A percentile compares a stretch with the other conserved stretches of the same genome.
These are phyloP conservation scores for Phengaris arion DNA, from an alignment of 2,888 invertebrate species.

Conservation along the genomic window DNA sequence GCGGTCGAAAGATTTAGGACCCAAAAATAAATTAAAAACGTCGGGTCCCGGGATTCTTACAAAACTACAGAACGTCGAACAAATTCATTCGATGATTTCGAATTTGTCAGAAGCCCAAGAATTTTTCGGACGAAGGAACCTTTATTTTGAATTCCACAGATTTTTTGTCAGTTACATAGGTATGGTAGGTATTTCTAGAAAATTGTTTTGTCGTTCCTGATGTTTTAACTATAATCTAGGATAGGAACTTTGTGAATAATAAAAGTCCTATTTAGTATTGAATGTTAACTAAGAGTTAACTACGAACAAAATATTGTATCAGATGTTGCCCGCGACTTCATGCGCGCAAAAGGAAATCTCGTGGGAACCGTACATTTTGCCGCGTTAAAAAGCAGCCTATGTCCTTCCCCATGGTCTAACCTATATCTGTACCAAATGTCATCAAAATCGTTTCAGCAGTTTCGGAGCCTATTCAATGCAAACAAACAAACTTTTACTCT, in stretches of 20 bases:
- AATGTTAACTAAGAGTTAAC: background rate
- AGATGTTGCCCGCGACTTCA: too few relatives aligned
- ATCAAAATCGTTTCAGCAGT: too few relatives aligned
- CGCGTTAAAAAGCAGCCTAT: too few relatives aligned
- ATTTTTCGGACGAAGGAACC: slow-evolving; percentile 22
- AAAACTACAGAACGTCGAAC: slow-evolving; percentile 54
- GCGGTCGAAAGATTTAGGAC: slow-evolving; percentile 51
- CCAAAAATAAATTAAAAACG: slow-evolving; percentile 52
- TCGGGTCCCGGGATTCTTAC: slow-evolving; percentile 51
- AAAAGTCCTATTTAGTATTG: background rate
- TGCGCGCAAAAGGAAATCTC: too few relatives aligned
- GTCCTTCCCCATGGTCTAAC: too few relatives aligned
- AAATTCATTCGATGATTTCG: slow-evolving; percentile 62
- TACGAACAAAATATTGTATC: too few relatives aligned
- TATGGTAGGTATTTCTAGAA: slow-evolving; percentile 21
- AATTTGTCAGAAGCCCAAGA: slow-evolving; percentile 57
- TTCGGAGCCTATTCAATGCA: too few relatives aligned
- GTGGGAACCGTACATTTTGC: too few relatives aligned
- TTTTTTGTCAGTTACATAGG: slow-evolving; percentile 19
- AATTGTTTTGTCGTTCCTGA: background rate
- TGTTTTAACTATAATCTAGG: background rate
- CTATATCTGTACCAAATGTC: too few relatives aligned
- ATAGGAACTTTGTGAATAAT: background rate
- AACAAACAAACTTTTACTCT: too few relatives aligned
- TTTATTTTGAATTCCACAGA: slow-evolving; percentile 24